Conservation (phyloP, 1,140 invertebrate species). For the Oncopodura yosiiana region DNA sequence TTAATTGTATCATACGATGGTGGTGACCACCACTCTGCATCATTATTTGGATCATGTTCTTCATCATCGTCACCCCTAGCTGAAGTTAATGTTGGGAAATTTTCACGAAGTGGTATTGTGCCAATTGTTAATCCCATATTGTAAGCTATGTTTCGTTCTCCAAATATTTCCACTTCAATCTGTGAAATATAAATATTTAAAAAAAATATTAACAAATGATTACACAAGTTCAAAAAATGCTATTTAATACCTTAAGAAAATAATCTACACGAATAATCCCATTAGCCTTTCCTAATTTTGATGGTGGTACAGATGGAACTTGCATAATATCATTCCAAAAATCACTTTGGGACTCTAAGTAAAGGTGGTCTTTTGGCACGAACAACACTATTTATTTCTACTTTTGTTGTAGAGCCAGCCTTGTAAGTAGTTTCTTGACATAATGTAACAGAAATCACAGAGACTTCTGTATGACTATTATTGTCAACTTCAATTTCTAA, state of each 20-base stretch:
- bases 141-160: conserved; percentile 11
- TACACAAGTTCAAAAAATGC: too few relatives aligned
- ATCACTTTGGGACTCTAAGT: too few relatives aligned
- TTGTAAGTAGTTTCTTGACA: too few relatives aligned
- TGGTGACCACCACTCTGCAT: conserved; percentile 2
- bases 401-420: too few relatives aligned
- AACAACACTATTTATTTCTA: too few relatives aligned
- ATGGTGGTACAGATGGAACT: conserved; percentile 26
- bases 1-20: background rate
- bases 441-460: background rate
- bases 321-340: conserved; percentile 12
- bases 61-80: background rate
- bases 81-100: conserved; percentile 13
- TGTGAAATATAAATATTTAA: too few relatives aligned
- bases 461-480: conserved; percentile 4
- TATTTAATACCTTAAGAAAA: conserved; percentile 24
- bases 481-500: conserved; percentile 5
- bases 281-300: conserved; percentile 16
- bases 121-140: conserved; percentile 16
- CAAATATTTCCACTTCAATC: conserved; percentile 22
- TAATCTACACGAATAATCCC: conserved; percentile 20
- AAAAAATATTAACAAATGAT: too few relatives aligned
- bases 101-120: conserved; percentile 19
- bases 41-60: background rate
- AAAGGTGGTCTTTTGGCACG: too few relatives aligned